These are phyloP conservation scores for Choloepus hoffmanni DNA, from an alignment of 2,113 vertebrate genomes.

Conservation along the genomic window DNA sequence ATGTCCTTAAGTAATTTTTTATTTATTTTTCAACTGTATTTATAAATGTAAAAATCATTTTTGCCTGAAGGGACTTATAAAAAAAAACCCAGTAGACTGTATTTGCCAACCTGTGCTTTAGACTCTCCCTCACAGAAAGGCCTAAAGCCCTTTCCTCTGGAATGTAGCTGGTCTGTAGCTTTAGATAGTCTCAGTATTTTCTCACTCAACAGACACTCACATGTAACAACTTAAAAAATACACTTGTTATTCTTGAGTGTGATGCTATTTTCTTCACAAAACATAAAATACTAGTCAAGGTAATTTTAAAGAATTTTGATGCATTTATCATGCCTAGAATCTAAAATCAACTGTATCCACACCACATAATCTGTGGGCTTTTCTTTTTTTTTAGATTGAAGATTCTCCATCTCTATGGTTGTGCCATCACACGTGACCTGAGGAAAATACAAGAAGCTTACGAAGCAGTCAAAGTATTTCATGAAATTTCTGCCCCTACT, in stretches of 20 bases:
- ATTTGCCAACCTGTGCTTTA: background rate
- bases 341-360: background rate
- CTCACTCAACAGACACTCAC: background rate
- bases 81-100: background rate
- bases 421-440: conserved; percentile 67
- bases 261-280: conserved; percentile 22
- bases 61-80: background rate
- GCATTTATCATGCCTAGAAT: background rate
- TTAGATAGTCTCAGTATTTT: background rate
- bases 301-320: background rate
- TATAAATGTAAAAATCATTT: background rate
- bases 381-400: conserved; percentile 78
- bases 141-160: background rate
- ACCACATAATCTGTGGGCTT: conserved; percentile 10
- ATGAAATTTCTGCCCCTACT: conserved; percentile 59
- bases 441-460: conserved; percentile 81
- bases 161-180: background rate
- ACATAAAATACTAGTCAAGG: background rate
- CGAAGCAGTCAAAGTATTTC: conserved; percentile 74
- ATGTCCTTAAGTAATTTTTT: background rate
- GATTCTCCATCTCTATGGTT: conserved; percentile 84
- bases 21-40: background rate
- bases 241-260: conserved; percentile 6
- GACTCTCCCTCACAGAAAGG: background rate
- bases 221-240: background rate